Evolutionary conservation across 2,113 vertebrate genomes (phyloP).

Genomic region (Steatornis caripensis): DNA sequence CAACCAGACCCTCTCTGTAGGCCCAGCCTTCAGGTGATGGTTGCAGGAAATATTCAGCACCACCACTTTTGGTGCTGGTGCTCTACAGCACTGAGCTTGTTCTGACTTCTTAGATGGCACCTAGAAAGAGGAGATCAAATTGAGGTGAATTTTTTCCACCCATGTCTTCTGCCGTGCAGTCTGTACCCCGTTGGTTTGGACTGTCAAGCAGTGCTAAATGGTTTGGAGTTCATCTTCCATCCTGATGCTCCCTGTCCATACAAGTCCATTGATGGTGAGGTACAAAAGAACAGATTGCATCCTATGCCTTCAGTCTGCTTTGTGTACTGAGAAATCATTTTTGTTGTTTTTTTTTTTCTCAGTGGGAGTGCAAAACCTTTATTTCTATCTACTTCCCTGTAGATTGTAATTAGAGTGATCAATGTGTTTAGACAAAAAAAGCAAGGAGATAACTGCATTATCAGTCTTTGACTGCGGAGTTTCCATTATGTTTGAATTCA

Average conservation of each 20-base stretch:
- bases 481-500: neutral
- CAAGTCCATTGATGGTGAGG: neutral
- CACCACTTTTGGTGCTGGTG: neutral
- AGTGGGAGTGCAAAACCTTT: neutral
- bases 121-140: neutral
- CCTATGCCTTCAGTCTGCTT: neutral
- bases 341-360: neutral
- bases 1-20: neutral
- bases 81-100: neutral
- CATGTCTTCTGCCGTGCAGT: neutral
- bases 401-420: neutral
- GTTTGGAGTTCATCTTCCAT: neutral
- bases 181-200: neutral
- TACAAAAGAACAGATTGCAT: neutral
- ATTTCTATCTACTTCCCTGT: conserved; percentile 6
- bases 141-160: neutral
- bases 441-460: neutral
- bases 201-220: neutral
- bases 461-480: neutral
- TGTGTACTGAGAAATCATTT: neutral
- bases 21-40: neutral
- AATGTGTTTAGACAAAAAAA: neutral
- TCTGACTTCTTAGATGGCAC: neutral
- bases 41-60: neutral
- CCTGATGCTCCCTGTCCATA: neutral